phyloP scores from a whole-genome alignment of 2,113 vertebrate species.

The Litocranius walleri region DNA sequence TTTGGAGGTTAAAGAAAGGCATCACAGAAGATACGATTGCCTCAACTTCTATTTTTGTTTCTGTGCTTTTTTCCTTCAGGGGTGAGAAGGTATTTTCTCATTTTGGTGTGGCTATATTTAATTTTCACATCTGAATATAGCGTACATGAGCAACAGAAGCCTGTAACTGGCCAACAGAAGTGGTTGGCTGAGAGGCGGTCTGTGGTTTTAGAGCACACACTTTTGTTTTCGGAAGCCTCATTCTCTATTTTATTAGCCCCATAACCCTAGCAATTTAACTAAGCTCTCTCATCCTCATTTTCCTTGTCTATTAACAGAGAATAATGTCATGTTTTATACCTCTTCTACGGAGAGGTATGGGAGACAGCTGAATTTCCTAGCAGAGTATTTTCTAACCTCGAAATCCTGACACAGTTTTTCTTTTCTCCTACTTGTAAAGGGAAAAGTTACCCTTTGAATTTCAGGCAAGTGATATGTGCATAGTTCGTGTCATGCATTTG shows the following conservation, averaged over 20 bases:
- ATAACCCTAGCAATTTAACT: neutral
- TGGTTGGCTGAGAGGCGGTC: neutral
- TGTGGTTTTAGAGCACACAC: neutral
- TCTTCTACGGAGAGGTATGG: neutral
- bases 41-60: neutral
- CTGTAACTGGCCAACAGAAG: neutral
- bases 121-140: neutral
- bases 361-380: neutral
- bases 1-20: neutral
- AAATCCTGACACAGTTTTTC: neutral
- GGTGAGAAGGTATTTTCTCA: neutral
- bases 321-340: neutral
- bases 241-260: neutral
- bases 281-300: neutral
- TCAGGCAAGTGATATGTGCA: neutral
- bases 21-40: neutral
- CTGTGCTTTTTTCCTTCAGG: neutral
- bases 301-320: neutral
- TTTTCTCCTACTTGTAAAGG: neutral
- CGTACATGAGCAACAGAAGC: neutral
- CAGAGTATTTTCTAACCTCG: neutral
- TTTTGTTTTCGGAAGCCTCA: neutral
- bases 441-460: neutral
- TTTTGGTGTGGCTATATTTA: neutral
- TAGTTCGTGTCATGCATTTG: neutral